phyloP scores from a whole-genome alignment of 2,113 vertebrate species.

The Cryptomyrus ogoouensis region DNA sequence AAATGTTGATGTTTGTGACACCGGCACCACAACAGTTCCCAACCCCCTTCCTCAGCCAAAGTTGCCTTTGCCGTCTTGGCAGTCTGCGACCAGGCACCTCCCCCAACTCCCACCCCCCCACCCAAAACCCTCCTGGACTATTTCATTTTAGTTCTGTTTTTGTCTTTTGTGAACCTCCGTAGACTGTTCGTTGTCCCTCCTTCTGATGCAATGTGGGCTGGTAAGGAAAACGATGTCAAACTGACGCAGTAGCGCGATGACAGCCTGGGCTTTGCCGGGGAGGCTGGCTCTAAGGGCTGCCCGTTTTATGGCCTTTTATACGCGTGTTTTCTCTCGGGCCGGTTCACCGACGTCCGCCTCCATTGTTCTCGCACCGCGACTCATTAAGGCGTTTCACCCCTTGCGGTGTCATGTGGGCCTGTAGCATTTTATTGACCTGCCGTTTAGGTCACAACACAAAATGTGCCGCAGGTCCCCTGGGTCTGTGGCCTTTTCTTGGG shows the following conservation, averaged over 20 bases:
- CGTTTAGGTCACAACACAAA: neutral
- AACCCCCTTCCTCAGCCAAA: neutral
- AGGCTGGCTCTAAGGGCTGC: neutral
- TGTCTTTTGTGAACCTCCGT: neutral
- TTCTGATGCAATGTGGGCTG: neutral
- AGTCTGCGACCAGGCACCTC: neutral
- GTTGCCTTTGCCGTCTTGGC: conserved; percentile 33
- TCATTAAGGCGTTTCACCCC: neutral
- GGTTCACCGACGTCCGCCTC: neutral
- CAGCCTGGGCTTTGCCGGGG: neutral
- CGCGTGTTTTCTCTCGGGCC: neutral
- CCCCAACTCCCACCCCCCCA: no score
- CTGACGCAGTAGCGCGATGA: neutral
- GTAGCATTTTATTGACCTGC: neutral
- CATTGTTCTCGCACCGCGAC: neutral
- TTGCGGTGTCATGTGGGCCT: neutral
- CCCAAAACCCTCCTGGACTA: neutral
- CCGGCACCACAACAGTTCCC: conserved; percentile 33
- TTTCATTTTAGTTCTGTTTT: neutral
- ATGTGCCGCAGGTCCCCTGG: neutral
- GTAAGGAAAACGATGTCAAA: neutral
- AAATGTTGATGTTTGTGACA: neutral
- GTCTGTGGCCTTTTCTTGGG: neutral
- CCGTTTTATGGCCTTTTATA: conserved; percentile 6
- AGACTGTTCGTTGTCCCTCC: neutral